Base-by-base conservation (phyloP, 2,888 invertebrate genomes). In the Auanema freiburgensis region DNA sequence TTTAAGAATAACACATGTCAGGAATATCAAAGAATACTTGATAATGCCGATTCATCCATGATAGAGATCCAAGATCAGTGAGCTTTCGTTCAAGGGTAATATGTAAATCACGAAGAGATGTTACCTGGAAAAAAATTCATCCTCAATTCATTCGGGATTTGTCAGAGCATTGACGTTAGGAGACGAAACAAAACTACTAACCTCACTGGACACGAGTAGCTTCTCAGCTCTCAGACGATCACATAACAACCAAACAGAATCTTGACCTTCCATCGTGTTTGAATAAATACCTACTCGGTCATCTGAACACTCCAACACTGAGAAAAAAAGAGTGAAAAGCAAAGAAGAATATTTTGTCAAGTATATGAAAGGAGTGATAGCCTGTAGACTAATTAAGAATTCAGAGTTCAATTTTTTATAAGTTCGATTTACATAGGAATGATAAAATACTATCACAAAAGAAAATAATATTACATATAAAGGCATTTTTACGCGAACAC, bases 201-300 rank as follows among this genome's bases (percentile, higher is more conserved):
- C 61, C 56, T 63, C 63, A 49, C 62, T 57, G 1, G 56, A 51
- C 2, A 63, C 50, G 12, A 57, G 57, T 16, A 63, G 46, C 43
- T 46, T 25, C 44, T 63, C 63, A n/a, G 63, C 63, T 2, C 63
- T 51, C 6, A 63, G 57, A 10, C 46, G 50, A 40, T 63, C 57
- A 18, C 63, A 63, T 14, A 63, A 49, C 52, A 52, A 43, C 63
- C 63, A 63, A 25, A 63, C 57, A 14, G 40, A 18, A 10, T 43
- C 63, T 43, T 51, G 55, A 16, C 55, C 55, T 25, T 24, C 41
- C 55, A 40, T 55, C 55, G n/a, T 6, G n/a, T n/a, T n/a, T n/a
- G 40, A 55, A n/a, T 52, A 16, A 23, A 14, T 52, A 23, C 16
- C 18, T 52, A 16, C 6, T 21, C 52, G 24, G 21, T 23, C 24